Conservation (phyloP, 2,888 invertebrate genomes). For the Ernsta delagoae region DNA sequence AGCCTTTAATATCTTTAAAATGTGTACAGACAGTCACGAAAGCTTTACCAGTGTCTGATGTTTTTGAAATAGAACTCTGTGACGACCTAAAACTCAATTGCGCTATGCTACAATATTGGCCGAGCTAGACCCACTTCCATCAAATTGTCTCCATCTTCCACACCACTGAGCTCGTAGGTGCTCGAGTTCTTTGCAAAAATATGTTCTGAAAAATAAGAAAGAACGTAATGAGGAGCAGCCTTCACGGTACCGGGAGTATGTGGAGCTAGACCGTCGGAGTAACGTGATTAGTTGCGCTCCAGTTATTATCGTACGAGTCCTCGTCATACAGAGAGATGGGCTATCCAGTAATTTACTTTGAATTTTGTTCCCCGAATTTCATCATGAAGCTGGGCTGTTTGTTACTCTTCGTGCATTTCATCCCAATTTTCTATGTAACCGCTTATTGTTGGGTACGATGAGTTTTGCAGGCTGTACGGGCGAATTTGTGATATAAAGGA, state of each 20-base stretch:
- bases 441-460: not conserved
- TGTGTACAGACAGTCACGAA: no score
- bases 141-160: not conserved
- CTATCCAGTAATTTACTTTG: conserved; percentile 2
- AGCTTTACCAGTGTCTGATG: no score
- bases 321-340: conserved; percentile 5
- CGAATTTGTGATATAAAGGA: not conserved
- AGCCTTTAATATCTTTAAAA: no score
- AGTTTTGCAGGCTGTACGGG: not conserved
- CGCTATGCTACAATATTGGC: no score
- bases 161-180: not conserved
- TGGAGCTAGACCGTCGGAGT: not conserved
- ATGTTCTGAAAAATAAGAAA: not conserved
- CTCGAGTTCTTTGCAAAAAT: not conserved
- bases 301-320: not conserved
- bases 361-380: conserved; percentile 8
- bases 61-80: no score
- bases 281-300: conserved; percentile 5
- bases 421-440: not conserved
- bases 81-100: no score
- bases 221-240: not conserved
- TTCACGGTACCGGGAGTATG: not conserved
- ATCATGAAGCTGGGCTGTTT: not conserved
- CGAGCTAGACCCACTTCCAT: not conserved
- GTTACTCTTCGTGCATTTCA: not conserved